A percentile compares a stretch with the other conserved stretches of the same genome.
Evolutionary conservation across 2,113 vertebrate genomes (phyloP).

Genomic region (Vulpes lagopus): DNA sequence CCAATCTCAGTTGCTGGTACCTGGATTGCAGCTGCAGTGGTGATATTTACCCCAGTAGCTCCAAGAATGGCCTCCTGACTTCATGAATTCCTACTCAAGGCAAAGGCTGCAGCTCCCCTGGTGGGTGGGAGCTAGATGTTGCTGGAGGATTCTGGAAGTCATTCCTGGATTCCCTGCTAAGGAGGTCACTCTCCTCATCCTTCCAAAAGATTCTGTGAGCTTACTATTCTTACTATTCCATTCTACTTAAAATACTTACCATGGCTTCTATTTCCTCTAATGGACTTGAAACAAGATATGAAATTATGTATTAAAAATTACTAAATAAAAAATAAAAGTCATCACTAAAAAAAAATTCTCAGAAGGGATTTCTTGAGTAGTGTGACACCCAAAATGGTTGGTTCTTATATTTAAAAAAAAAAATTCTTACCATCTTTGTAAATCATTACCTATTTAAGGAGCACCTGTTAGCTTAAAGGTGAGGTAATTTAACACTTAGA

Average conservation of each 20-base stretch:
- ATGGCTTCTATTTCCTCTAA: not conserved
- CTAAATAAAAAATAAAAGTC: conserved; percentile 18
- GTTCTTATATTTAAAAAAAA: not conserved
- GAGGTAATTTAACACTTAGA: not conserved
- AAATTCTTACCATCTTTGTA: not conserved
- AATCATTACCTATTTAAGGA: not conserved
- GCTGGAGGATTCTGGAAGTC: not conserved
- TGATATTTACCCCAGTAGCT: not conserved
- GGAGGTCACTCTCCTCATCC: not conserved
- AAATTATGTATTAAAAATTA: not conserved
- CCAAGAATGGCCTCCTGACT: not conserved
- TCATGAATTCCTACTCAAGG: not conserved
- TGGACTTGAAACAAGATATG: not conserved
- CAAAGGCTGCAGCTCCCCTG: not conserved
- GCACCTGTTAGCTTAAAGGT: not conserved
- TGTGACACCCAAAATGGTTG: not conserved
- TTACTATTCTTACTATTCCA: not conserved
- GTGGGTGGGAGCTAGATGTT: not conserved
- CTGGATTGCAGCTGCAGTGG: not conserved
- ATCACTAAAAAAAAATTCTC: not conserved
- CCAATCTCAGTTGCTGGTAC: not conserved
- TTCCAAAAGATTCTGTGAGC: not conserved
- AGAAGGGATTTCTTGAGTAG: conserved; percentile 12
- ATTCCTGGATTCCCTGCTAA: not conserved
- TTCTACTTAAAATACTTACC: not conserved